These are phyloP conservation scores for Coregonus clupeaformis DNA, from an alignment of 2,113 vertebrate species.

Conservation along the genomic window DNA sequence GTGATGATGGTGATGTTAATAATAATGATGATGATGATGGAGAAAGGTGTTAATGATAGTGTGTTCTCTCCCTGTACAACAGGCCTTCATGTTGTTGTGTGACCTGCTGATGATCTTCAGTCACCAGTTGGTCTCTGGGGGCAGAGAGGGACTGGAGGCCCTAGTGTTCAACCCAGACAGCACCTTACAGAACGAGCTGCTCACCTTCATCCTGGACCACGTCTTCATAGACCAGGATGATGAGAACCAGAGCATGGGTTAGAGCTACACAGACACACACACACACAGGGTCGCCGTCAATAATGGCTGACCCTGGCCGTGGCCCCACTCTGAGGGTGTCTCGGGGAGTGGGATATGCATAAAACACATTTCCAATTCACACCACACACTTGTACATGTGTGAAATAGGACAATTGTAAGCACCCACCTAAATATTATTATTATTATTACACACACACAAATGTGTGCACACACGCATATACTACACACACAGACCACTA, in stretches of 20 bases:
- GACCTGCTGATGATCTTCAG: conserved; percentile 99
- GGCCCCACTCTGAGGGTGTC: no score
- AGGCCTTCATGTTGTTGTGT: conserved; percentile 99
- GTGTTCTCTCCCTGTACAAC: conserved; percentile 33
- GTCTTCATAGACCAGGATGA: conserved; percentile 99
- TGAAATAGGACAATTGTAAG: no score
- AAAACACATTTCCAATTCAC: no score
- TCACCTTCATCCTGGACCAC: conserved; percentile 97
- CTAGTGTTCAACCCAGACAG: conserved; percentile 96
- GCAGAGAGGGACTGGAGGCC: conserved; percentile 91
- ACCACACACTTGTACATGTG: no score
- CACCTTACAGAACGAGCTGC: conserved; percentile 93
- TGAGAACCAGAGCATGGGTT: conserved; percentile 99
- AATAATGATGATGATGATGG: no score
- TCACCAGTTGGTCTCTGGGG: conserved; percentile 90
- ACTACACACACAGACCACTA: background rate
- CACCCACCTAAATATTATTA: no score
- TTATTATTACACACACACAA: background rate
- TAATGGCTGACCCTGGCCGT: no score
- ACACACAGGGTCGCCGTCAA: background rate
- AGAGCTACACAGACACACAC: conserved; percentile 26
- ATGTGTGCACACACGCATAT: background rate
- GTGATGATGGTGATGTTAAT: no score
- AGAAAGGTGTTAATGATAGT: background rate
- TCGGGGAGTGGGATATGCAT: no score